Evolutionary conservation across 2,888 invertebrate genomes (phyloP).

Genomic region (Salpingus planirostris): DNA sequence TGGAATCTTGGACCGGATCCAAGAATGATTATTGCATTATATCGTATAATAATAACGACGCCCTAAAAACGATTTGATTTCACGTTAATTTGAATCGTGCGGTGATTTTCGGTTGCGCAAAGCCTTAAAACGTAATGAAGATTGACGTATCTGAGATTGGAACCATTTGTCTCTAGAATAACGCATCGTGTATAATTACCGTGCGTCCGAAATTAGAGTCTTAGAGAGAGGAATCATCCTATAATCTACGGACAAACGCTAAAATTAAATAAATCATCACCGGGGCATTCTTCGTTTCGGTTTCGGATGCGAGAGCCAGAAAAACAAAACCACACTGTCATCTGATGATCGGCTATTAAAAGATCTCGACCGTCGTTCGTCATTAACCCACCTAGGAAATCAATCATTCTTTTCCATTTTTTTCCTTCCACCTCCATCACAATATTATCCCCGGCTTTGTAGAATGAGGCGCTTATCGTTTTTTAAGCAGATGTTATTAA

Average conservation of each 20-base stretch:
- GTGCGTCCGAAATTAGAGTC: slow-evolving; percentile 26
- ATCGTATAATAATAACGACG: too few species aligned
- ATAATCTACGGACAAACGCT: slow-evolving; percentile 29
- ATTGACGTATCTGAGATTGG: slow-evolving; percentile 25
- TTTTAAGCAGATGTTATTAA: slow-evolving; percentile 12
- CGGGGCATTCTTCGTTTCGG: slow-evolving; percentile 23
- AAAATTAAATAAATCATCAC: slow-evolving; percentile 30
- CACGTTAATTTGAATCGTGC: slow-evolving; percentile 11
- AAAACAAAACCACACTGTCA: slow-evolving; percentile 29
- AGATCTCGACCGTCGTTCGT: slow-evolving; percentile 19
- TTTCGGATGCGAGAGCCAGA: too few species aligned
- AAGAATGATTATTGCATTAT: too few species aligned
- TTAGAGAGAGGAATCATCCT: too few species aligned
- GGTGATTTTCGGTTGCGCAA: slow-evolving; percentile 12
- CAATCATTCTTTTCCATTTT: slow-evolving; percentile 14
- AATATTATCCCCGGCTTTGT: slow-evolving; percentile 6
- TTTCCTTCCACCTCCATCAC: too few species aligned
- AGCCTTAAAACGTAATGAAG: slow-evolving; percentile 19
- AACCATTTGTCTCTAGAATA: slow-evolving; percentile 31
- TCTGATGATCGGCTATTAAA: slow-evolving; percentile 30
- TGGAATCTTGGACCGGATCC: too few species aligned
- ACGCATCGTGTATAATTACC: slow-evolving; percentile 29
- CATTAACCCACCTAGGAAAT: slow-evolving; percentile 16
- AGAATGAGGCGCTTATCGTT: too few species aligned
- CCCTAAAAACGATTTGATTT: too few species aligned